Evolutionary conservation across 2,797 vertebrate genomes (phyloP).

Genomic region (Mus caroli): DNA sequence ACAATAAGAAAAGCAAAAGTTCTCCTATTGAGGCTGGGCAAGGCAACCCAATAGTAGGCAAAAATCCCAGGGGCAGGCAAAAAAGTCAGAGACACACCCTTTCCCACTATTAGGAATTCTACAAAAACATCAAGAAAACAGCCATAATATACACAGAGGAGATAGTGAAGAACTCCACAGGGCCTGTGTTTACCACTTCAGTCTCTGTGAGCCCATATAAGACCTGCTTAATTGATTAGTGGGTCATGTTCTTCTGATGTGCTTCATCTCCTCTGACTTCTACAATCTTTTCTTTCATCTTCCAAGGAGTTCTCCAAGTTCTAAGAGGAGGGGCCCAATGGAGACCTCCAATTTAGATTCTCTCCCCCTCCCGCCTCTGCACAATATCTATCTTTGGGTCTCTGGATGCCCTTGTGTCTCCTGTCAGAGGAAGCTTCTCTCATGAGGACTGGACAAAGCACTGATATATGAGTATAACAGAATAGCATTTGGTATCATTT

Average conservation of each 20-base stretch:
- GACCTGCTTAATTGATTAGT: background rate
- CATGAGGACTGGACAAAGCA: background rate
- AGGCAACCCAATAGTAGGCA: background rate
- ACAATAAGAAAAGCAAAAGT: background rate
- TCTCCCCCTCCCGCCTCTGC: background rate
- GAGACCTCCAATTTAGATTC: background rate
- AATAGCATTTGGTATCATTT: background rate
- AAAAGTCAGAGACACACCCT: background rate
- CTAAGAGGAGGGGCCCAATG: background rate
- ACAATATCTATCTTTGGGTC: background rate
- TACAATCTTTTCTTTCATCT: background rate
- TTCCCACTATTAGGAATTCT: background rate
- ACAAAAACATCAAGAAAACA: background rate
- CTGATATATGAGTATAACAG: background rate
- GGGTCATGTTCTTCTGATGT: background rate
- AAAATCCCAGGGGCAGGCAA: background rate
- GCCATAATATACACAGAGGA: background rate
- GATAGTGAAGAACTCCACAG: background rate
- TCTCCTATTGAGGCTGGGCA: background rate
- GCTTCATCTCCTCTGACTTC: background rate
- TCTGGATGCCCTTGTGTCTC: background rate
- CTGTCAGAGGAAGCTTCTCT: background rate
- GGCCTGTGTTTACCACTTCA: background rate
- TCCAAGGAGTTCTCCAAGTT: background rate
- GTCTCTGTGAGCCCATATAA: background rate